Evolutionary conservation across 2,797 vertebrate genomes (phyloP), one percentile per base, ranked within the genome.

Genomic region (Eleutherodactylus coqui): DNA sequence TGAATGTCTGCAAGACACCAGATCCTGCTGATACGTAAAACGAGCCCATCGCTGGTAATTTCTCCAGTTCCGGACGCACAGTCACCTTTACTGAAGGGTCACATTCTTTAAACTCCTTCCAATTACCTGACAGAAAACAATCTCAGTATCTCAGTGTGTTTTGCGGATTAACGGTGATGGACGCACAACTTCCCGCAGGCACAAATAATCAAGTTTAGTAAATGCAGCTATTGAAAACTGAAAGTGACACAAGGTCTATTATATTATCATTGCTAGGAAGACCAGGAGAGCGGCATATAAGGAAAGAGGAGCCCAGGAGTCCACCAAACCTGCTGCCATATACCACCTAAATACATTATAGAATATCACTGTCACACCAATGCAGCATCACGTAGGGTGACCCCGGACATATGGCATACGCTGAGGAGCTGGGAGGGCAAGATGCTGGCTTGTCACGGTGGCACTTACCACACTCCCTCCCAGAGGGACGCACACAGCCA

Each of bases 141-240:
- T 70, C 34, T 5, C 29, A 14, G 19, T 10, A 19, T 34, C 75
- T 24, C 75, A 55, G 75, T 36, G 24, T 55, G 49, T 60, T 27
- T 16, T 16, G 24, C 38, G 76, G 76, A 58, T 79, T 79, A 79
- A 24, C 36, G 10, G 53, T 32, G 53, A n/a, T 29, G 58, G 32
- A 41, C 34, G 24, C 53, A 27, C 24, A 60, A 38, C 76, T 36
- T 79, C 76, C 76, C 53, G 49, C 76, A 16, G 76, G 4, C 38
- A 38, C 6, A 58, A 60, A 55, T 79, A 79, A 79, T 79, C 51
- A 79, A 21, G 76, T 55, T 79, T 55, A 43, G 32, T 60, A 16
- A 79, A 41, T 38, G 53, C 36, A 27, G 53, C 13, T 36, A 79
- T 60, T 14, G 53, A 60, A 60, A 60, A 5, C 53, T 3, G 76